These are phyloP conservation scores for Ceyx margarethae DNA, from an alignment of 2,113 vertebrate species.

Conservation along the genomic window DNA sequence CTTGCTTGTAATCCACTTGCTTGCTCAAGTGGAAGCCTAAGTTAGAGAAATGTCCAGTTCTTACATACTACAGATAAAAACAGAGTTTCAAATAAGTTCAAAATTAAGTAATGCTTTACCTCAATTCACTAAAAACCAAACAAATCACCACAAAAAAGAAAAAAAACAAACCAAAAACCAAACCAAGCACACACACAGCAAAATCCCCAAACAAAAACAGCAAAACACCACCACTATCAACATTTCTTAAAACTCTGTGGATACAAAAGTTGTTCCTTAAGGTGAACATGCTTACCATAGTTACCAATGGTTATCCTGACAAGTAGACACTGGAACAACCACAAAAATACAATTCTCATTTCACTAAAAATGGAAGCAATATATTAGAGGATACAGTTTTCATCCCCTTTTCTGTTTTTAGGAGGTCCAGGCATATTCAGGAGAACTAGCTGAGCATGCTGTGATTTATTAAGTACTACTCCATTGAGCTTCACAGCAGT, in stretches of 20 bases:
- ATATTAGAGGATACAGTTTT: conserved; percentile 92
- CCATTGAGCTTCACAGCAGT: conserved; percentile 94
- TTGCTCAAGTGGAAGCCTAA: neutral
- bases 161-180: neutral
- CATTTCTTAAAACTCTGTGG: neutral
- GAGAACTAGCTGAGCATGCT: conserved; percentile 90
- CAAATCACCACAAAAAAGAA: no score
- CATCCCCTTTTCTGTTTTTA: conserved; percentile 87
- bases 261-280: neutral
- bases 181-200: no score
- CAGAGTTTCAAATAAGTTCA: neutral
- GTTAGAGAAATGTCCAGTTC: neutral
- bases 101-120: neutral
- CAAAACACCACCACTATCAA: neutral
- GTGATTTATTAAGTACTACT: conserved; percentile 89
- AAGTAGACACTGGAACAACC: neutral
- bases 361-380: neutral
- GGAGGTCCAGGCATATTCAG: conserved; percentile 97
- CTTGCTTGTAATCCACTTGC: neutral
- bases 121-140: neutral
- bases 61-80: neutral
- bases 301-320: neutral
- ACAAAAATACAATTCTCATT: neutral
- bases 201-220: neutral
- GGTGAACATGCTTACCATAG: neutral